Evolutionary conservation across 2,888 invertebrate species (phyloP).

Genomic region (Eupithecia inturbata): DNA sequence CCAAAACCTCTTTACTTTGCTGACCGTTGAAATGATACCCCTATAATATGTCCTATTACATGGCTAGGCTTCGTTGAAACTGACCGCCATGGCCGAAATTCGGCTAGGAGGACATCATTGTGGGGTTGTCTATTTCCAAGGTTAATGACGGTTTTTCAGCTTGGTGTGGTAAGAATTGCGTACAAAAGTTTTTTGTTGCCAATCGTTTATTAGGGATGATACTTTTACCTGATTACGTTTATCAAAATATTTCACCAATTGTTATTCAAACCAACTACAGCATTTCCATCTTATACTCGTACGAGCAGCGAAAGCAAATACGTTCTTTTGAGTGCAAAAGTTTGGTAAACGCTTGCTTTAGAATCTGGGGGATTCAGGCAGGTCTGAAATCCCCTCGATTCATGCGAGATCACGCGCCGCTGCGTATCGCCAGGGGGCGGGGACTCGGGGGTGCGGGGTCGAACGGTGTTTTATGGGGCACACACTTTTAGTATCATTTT

Average conservation of each 20-base stretch:
- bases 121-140: background rate
- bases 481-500: conserved; percentile 61
- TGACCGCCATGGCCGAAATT: background rate
- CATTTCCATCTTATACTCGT: conserved; percentile 54
- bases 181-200: background rate
- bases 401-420: conserved; percentile 74
- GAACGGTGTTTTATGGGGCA: conserved; percentile 63
- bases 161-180: background rate
- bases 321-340: conserved; percentile 71
- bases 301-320: conserved; percentile 46
- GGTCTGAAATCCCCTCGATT: conserved; percentile 67
- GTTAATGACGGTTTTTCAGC: background rate
- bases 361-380: conserved; percentile 66
- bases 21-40: no score
- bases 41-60: no score
- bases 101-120: background rate
- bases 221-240: background rate
- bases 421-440: conserved; percentile 59
- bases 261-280: background rate
- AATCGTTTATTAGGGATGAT: background rate
- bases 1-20: no score
- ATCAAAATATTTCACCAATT: background rate
- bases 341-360: conserved; percentile 72
- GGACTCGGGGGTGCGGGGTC: conserved; percentile 20
- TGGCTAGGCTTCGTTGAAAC: background rate